Evolutionary conservation across 2,888 invertebrate species (phyloP).

Genomic region (Cephus rjabovi): DNA sequence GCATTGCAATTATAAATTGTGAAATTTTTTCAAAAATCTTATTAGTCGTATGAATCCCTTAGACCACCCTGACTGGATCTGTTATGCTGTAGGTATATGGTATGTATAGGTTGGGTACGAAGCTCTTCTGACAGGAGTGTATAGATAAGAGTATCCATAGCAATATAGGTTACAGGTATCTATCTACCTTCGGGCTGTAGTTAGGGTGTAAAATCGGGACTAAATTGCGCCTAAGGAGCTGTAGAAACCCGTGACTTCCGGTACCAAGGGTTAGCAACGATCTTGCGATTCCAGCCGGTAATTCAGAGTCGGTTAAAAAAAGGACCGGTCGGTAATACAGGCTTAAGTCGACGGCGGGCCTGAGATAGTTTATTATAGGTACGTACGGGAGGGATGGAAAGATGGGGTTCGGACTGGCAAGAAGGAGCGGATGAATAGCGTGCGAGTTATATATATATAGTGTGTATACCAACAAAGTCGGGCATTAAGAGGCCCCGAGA

Average conservation of each 20-base stretch:
- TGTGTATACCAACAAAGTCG: conserved; percentile 12
- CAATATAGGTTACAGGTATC: neutral
- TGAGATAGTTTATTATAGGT: conserved; percentile 31
- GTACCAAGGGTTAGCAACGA: conserved; percentile 21
- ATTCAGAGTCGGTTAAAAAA: conserved; percentile 13
- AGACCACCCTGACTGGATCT: neutral
- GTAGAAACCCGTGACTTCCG: conserved; percentile 31
- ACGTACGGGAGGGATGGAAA: neutral
- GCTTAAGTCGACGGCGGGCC: conserved; percentile 24
- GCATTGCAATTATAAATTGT: neutral
- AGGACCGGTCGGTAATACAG: conserved; percentile 15
- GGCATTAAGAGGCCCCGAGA: conserved; percentile 22
- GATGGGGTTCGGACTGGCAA: neutral
- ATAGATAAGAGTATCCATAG: neutral
- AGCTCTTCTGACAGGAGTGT: neutral
- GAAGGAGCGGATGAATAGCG: conserved; percentile 14
- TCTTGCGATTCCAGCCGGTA: neutral
- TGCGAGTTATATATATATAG: conserved; percentile 16
- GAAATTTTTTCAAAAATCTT: neutral
- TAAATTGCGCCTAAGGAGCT: conserved; percentile 31
- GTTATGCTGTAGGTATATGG: neutral
- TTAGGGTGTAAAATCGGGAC: conserved; percentile 16
- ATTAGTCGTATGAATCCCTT: neutral
- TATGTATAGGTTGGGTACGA: neutral
- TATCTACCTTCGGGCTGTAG: neutral